Conservation (phyloP, 1,140 invertebrate genomes). For the Pachyrhynchus sulphureomaculatus region DNA sequence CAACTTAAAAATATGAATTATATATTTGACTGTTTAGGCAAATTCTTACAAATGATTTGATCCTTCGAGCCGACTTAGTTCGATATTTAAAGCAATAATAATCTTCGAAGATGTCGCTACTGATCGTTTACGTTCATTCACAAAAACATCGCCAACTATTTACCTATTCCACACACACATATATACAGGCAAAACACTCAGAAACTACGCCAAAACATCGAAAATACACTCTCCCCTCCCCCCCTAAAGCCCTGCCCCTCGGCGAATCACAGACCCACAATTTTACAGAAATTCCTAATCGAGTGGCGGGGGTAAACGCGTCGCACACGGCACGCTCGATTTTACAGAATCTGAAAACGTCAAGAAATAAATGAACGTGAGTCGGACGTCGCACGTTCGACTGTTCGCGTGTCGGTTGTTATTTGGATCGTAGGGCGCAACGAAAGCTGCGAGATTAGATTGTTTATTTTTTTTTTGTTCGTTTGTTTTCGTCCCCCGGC, state of each 20-base stretch:
- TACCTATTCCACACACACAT: background rate
- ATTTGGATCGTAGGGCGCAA: background rate
- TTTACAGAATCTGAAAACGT: slow-evolving; percentile 23
- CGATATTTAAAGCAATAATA: too few relatives aligned
- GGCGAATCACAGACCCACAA: slow-evolving; percentile 28
- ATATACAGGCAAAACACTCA: too few relatives aligned
- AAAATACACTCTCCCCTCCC: slow-evolving; percentile 16
- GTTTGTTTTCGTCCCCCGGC: background rate
- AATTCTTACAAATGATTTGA: too few relatives aligned
- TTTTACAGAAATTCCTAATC: slow-evolving; percentile 30
- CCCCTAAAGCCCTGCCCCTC: slow-evolving; percentile 13
- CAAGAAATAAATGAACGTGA: slow-evolving; percentile 12
- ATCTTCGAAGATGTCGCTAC: slow-evolving; percentile 5
- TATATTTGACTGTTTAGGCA: too few relatives aligned
- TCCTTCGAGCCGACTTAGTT: too few relatives aligned
- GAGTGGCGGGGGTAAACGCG: background rate
- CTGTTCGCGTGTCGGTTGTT: slow-evolving; percentile 27
- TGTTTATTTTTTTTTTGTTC: background rate
- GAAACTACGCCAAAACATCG: slow-evolving; percentile 16
- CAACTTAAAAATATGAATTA: too few relatives aligned
- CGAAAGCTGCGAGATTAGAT: background rate
- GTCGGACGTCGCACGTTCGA: slow-evolving; percentile 22
- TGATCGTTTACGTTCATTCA: background rate
- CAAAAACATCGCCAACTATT: background rate
- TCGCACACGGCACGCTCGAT: slow-evolving; percentile 4